Evolutionary conservation across 2,113 vertebrate species (phyloP), one percentile per base, ranked within the genome.

Genomic region (Ictidomys tridecemlineatus): DNA sequence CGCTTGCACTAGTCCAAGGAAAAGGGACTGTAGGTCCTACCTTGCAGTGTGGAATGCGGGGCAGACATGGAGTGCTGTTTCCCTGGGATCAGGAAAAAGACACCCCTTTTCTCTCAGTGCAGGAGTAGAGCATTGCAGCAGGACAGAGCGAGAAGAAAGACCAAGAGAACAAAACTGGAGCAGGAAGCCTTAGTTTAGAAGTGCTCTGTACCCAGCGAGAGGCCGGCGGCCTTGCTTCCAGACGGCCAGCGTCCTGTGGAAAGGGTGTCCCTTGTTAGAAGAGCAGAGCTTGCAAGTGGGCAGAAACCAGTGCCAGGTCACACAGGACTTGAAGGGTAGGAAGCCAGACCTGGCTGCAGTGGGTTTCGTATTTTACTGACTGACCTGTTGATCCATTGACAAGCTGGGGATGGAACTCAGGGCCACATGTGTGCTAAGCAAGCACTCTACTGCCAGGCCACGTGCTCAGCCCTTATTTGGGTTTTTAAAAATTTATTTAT

Each of bases 1-100:
- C 98, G 96, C 98, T 98, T 98, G 89, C 96, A 79, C 73, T 92
- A 95, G 58, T 82, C 93, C 96, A 94, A 84, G 79, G 92, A 22
- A 63, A 26, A 37, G 56, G 80, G 79, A 1, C 77, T 83, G 86
- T n/a, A 89, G 97, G 85, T 96, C 93, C 89, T 95, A 98, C 98
- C 98, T 98, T 97, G 97, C 98, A 78, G 97, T 82, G 97, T 65
- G 76, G 98, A 96, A 83, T 89, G 94, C 98, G 65, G 89, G 24
- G 89, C 95, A 12, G 70, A 86, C 98, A 95, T 72, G 58, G 93
- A 67, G 37, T 48, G 77, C 63, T 92, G 37, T 86, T 79, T 96
- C 95, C 91, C 94, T 63, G 61, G 90, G 93, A 73, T 96, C 98
- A 61, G 85, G 85, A 95, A 93, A 51, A 88, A 95, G 92, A 97